Conservation (phyloP, 1,140 invertebrate species). For the Cryptotermes secundus region DNA sequence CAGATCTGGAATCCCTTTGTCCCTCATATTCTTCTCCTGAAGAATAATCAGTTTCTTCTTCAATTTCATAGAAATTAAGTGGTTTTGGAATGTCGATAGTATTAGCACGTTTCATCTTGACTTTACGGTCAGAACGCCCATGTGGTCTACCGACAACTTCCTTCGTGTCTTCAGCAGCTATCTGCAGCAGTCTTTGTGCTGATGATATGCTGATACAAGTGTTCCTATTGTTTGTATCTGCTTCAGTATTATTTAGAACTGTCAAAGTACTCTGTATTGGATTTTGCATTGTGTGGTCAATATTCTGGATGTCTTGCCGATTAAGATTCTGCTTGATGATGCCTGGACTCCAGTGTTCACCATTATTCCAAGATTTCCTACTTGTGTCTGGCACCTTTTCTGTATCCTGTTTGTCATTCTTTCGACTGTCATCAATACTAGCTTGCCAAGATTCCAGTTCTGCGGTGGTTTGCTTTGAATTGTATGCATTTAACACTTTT, state of each 20-base stretch:
- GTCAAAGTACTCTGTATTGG: neutral
- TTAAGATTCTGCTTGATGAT: neutral
- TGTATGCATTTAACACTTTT: neutral
- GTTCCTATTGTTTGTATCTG: neutral
- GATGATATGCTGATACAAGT: conserved; percentile 37
- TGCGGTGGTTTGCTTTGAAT: neutral
- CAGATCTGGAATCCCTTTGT: conserved; percentile 31
- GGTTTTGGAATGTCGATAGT: conserved; percentile 84
- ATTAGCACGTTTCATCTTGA: conserved; percentile 81
- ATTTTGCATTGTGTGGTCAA: neutral
- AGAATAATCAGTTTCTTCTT: conserved; percentile 50
- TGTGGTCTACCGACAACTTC: conserved; percentile 25
- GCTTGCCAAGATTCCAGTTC: neutral
- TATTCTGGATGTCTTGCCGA: neutral
- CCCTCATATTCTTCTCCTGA: conserved; percentile 41
- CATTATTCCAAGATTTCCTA: neutral
- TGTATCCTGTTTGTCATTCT: neutral
- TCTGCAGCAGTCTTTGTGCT: conserved; percentile 42
- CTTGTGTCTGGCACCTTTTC: neutral
- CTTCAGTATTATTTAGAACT: neutral
- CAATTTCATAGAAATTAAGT: conserved; percentile 54
- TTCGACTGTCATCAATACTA: neutral
- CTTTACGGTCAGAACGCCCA: conserved; percentile 48
- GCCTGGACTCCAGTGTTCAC: neutral
- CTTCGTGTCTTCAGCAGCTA: conserved; percentile 39